Evolutionary conservation across 2,113 vertebrate species (phyloP).

Genomic region (Alces alces): DNA sequence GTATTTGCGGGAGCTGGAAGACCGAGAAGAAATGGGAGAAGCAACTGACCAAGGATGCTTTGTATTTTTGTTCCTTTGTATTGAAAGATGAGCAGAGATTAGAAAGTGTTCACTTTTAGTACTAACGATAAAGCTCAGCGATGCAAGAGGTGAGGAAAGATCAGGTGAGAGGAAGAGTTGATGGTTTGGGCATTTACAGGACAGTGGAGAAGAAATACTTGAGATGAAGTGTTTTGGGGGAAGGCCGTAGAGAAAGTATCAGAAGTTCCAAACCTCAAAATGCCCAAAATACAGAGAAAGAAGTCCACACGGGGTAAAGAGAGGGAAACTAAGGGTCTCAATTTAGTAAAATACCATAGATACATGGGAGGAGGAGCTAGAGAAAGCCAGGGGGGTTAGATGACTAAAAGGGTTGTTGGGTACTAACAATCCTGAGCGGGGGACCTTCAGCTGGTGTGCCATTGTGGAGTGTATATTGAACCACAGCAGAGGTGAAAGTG

Average conservation of each 20-base stretch:
- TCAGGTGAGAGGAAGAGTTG: background rate
- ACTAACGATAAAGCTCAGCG: background rate
- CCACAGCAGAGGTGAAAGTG: background rate
- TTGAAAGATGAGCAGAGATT: background rate
- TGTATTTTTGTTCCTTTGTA: background rate
- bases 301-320: background rate
- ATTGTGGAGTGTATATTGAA: background rate
- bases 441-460: background rate
- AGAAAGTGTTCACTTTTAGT: background rate
- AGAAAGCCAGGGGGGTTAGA: background rate
- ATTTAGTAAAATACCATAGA: background rate
- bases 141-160: background rate
- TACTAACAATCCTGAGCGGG: background rate
- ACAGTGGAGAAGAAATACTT: background rate
- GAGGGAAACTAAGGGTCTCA: background rate
- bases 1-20: background rate
- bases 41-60: background rate
- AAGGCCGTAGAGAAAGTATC: background rate
- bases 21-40: background rate
- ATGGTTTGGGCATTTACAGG: background rate
- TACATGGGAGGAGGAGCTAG: background rate
- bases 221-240: background rate
- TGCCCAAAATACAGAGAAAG: background rate
- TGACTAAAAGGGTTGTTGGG: background rate
- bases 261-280: background rate